These are phyloP conservation scores for Agriotes lineatus DNA, from an alignment of 2,888 invertebrate species.

Conservation along the genomic window DNA sequence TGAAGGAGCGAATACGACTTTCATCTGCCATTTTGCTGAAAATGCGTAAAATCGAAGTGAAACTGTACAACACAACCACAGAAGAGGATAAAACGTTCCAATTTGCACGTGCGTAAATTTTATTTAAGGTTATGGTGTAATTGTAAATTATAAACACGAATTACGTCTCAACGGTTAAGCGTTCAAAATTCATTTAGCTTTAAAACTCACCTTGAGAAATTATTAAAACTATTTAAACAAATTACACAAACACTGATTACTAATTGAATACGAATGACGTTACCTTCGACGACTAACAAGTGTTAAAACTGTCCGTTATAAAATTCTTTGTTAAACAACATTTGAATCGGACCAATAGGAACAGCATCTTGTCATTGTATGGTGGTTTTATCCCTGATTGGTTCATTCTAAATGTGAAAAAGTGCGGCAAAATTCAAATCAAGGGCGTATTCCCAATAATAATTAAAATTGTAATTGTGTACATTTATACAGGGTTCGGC, in stretches of 20 bases:
- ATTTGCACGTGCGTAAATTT: not conserved
- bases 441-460: too few species aligned
- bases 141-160: not conserved
- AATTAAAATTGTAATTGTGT: too few species aligned
- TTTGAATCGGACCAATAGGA: too few species aligned
- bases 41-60: not conserved
- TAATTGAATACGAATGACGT: too few species aligned
- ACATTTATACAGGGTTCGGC: too few species aligned
- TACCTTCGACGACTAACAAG: constrained; percentile 18
- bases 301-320: constrained; percentile 26
- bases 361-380: too few species aligned
- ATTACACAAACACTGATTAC: too few species aligned
- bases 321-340: constrained; percentile 21
- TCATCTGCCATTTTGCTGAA: constrained; percentile 72
- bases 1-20: constrained; percentile 78
- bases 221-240: not conserved
- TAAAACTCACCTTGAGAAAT: constrained; percentile 4
- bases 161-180: too few species aligned
- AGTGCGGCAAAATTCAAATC: too few species aligned
- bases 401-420: too few species aligned
- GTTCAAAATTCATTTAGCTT: too few species aligned
- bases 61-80: not conserved
- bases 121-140: not conserved
- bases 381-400: too few species aligned
- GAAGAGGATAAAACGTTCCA: not conserved